Evolutionary conservation across 2,888 invertebrate species (phyloP).

Genomic region (Perizoma affinitatum): DNA sequence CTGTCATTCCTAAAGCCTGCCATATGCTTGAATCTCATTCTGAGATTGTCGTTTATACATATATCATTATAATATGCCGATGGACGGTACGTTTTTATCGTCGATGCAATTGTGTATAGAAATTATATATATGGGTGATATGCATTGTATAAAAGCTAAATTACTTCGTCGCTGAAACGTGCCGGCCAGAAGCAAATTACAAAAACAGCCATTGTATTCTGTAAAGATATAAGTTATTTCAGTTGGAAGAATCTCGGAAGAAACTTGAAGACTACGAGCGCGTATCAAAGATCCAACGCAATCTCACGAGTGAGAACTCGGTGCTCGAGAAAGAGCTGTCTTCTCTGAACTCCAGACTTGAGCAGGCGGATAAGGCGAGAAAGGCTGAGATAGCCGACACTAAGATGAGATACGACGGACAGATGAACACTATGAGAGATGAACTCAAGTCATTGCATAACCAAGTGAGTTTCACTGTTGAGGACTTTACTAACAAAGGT

Average conservation of each 20-base stretch:
- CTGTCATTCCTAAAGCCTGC: too few relatives aligned
- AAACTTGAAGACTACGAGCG: slow-evolving; percentile 94
- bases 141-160: too few relatives aligned
- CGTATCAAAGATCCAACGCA: slow-evolving; percentile 92
- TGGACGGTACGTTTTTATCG: too few relatives aligned
- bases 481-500: too few relatives aligned
- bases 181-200: too few relatives aligned
- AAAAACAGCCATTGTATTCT: too few relatives aligned
- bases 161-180: too few relatives aligned
- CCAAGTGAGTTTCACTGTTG: slow-evolving; percentile 76
- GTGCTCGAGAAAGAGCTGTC: slow-evolving; percentile 90
- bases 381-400: slow-evolving; percentile 92
- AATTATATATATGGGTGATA: too few relatives aligned
- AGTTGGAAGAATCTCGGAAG: slow-evolving; percentile 91
- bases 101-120: too few relatives aligned
- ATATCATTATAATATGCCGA: too few relatives aligned
- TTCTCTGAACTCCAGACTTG: slow-evolving; percentile 86
- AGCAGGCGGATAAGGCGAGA: slow-evolving; percentile 88
- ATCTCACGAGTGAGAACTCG: slow-evolving; percentile 89
- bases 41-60: too few relatives aligned
- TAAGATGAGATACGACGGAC: slow-evolving; percentile 93
- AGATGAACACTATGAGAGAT: slow-evolving; percentile 91
- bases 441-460: slow-evolving; percentile 92
- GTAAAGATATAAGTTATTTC: slow-evolving; percentile 17
- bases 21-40: too few relatives aligned